A percentile compares a stretch with the other conserved stretches of the same genome.
Evolutionary conservation across 2,888 invertebrate species (phyloP).

Genomic region (Timema podura): DNA sequence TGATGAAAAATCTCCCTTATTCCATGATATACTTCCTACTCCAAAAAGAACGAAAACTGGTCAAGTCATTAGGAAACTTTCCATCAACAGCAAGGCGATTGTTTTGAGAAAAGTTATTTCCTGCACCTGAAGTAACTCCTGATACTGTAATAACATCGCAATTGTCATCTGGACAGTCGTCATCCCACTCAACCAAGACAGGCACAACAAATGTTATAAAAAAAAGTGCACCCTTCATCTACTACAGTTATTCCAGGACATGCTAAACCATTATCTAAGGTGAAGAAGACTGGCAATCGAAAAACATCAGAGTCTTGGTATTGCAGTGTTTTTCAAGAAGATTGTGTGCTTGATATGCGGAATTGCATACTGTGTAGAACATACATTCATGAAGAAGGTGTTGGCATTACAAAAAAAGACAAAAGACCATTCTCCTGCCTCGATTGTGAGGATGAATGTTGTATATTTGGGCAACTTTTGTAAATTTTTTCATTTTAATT

Average conservation of each 20-base stretch:
- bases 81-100: constrained; percentile 14
- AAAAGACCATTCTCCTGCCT: background rate
- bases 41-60: background rate
- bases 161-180: background rate
- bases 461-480: background rate
- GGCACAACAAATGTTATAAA: background rate
- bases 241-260: too few relatives aligned
- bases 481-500: background rate
- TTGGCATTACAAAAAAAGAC: background rate
- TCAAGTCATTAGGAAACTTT: background rate
- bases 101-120: constrained; percentile 11
- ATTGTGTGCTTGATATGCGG: constrained; percentile 1
- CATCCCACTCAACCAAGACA: background rate
- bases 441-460: background rate
- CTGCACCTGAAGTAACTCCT: background rate
- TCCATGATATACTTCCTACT: background rate
- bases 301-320: background rate
- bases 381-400: background rate
- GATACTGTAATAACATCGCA: background rate
- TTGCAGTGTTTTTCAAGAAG: background rate
- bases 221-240: too few relatives aligned
- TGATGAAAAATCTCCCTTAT: too few relatives aligned
- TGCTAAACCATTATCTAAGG: too few relatives aligned
- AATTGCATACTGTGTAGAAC: background rate
- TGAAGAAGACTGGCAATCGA: background rate